These are phyloP conservation scores for Catharus fuscescens DNA, from an alignment of 2,113 vertebrate genomes.

Conservation along the genomic window DNA sequence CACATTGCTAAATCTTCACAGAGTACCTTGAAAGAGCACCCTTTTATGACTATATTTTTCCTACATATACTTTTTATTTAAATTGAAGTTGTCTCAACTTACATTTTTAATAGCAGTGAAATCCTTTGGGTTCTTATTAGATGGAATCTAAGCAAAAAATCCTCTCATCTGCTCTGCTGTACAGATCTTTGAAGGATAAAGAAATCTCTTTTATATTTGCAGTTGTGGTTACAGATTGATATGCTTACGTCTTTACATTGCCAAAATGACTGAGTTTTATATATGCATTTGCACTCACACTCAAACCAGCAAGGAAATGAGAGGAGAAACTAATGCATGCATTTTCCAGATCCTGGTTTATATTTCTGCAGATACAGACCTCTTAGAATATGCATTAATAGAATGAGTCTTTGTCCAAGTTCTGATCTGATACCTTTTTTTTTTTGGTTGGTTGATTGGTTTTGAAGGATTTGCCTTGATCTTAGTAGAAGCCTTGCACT, in stretches of 20 bases:
- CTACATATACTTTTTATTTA: background rate
- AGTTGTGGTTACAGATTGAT: background rate
- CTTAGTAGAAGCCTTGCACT: background rate
- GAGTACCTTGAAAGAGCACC: background rate
- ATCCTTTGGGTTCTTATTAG: constrained; percentile 33
- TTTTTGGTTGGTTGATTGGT: background rate
- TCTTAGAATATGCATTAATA: background rate
- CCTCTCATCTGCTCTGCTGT: background rate
- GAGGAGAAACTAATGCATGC: background rate
- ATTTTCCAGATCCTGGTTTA: background rate
- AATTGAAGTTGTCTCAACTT: background rate
- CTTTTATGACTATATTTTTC: background rate
- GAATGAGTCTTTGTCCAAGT: background rate
- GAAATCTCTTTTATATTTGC: background rate
- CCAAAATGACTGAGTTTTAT: background rate
- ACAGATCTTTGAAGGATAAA: background rate
- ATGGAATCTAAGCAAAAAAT: background rate
- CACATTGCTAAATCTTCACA: background rate
- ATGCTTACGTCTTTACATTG: background rate
- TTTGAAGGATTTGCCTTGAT: background rate
- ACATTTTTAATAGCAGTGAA: constrained; percentile 30
- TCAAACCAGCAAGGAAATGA: background rate
- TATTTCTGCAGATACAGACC: background rate
- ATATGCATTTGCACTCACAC: background rate
- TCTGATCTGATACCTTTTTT: background rate